Conservation (phyloP, 2,113 vertebrate genomes). For the Mohoua ochrocephala region DNA sequence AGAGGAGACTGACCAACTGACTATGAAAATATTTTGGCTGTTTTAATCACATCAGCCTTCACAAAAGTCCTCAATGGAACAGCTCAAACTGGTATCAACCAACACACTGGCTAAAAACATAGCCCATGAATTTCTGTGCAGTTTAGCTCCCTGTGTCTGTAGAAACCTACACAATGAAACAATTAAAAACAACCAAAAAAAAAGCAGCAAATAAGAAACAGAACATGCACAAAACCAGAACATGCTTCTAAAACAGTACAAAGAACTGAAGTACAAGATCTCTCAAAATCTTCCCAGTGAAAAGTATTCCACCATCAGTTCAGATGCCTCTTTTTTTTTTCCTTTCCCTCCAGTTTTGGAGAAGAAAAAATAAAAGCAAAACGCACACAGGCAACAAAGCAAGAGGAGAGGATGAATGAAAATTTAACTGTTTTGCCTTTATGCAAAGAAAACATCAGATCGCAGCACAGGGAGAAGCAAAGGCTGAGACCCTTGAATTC, state of each 20-base stretch:
- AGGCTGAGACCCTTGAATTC: constrained; percentile 58
- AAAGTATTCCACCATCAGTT: background rate
- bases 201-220: background rate
- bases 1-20: background rate
- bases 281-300: background rate
- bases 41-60: background rate
- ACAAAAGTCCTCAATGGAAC: background rate
- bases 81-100: background rate
- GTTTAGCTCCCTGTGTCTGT: background rate
- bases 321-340: background rate
- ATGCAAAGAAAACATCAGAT: constrained; percentile 34
- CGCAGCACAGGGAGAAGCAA: constrained; percentile 19
- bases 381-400: background rate
- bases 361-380: background rate
- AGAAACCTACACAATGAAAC: background rate
- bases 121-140: background rate
- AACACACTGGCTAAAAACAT: background rate
- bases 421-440: constrained; percentile 8
- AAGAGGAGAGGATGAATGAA: background rate
- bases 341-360: background rate
- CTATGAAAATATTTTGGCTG: background rate
- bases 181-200: background rate
- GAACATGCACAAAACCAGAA: background rate
- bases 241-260: background rate
- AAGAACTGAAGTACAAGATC: background rate